Evolutionary conservation across 1,140 invertebrate genomes (phyloP), one percentile per base, ranked within the genome.

Genomic region (Leptopilina clavipes): DNA sequence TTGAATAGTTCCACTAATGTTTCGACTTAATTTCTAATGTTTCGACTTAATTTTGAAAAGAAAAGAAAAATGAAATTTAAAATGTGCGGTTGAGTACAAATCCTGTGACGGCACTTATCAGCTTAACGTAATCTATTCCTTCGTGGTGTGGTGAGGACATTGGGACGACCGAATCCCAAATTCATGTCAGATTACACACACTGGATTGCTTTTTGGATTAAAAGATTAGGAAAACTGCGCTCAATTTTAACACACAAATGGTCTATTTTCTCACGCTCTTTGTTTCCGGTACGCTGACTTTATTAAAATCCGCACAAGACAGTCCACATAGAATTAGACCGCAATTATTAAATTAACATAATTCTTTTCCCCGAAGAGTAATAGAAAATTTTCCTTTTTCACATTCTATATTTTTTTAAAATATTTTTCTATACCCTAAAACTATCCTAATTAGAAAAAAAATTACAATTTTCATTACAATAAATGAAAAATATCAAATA

Each of bases 211-310:
- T 25, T 22, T 6, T 5, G 59, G 59, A 31, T 65, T 65, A 65
- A 65, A 65, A 65, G 59, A 65, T 65, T 65, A 65, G 59, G 11
- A 31, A 65, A 65, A 65, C 59, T 31, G 22, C n/a, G n/a, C 25
- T 65, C 59, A 19, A 14, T 65, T 31, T 19, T 65, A 31, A 7
- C 22, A 65, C 56, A 31, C 37, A 3, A 65, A 1, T n/a, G 22
- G 25, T 65, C 22, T 65, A 65, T 14, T 12, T 37, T 65, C 59
- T 31, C 59, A 65, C 59, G 59, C 59, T 22, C 25, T n/a, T 65
- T 65, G 25, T 65, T 65, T 65, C 59, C 59, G 59, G 22, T 31
- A 65, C 25, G 31, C 59, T 19, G 5, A 22, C 12, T 31, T 65
- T 12, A 65, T 65, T 65, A 31, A 65, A 65, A 65, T 65, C 22